These are phyloP conservation scores for Lateolabrax maculatus DNA, from an alignment of 2,797 vertebrate species.

Conservation along the genomic window DNA sequence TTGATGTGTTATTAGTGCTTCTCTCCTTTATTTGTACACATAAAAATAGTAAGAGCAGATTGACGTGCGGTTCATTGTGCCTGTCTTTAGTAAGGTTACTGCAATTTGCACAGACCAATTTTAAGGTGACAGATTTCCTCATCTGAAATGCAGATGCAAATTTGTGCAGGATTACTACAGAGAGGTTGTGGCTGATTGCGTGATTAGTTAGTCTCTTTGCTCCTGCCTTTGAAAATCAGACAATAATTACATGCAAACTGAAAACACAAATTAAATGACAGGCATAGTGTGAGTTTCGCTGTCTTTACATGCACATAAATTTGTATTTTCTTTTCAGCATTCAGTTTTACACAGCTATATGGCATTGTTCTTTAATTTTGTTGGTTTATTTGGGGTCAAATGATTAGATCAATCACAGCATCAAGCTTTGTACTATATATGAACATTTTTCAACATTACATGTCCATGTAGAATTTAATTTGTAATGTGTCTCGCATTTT, in stretches of 20 bases:
- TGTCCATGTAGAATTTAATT: neutral
- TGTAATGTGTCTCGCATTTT: neutral
- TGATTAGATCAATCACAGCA: neutral
- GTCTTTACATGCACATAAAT: neutral
- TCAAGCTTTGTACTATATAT: slow-evolving; percentile 9
- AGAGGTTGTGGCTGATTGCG: neutral
- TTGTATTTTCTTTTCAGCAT: slow-evolving; percentile 7
- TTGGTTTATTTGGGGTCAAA: neutral
- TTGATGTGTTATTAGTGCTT: neutral
- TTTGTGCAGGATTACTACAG: neutral
- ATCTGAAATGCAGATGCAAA: neutral
- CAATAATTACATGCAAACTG: neutral
- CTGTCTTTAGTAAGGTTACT: neutral
- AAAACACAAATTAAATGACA: neutral
- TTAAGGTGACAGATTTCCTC: neutral
- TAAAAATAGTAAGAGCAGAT: neutral
- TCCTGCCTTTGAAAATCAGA: slow-evolving; percentile 5
- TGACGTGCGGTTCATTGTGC: neutral
- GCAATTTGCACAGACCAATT: neutral
- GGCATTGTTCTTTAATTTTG: neutral
- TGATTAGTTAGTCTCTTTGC: neutral
- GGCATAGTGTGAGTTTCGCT: neutral
- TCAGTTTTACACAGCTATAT: neutral
- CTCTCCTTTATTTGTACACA: neutral
- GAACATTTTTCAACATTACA: neutral